phyloP scores from a whole-genome alignment of 2,113 vertebrate species.

The Tenrec ecaudatus region DNA sequence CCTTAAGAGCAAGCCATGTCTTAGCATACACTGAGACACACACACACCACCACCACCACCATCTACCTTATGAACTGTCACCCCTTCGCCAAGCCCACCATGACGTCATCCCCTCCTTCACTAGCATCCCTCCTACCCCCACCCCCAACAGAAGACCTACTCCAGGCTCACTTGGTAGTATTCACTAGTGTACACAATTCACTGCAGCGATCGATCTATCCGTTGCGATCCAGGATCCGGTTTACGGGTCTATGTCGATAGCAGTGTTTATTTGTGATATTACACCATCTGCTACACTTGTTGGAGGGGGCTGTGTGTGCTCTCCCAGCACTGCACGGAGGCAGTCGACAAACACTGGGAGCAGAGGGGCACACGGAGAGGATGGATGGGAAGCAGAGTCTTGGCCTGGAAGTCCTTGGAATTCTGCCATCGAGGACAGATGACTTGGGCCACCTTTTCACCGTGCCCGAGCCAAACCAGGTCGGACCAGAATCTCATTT shows the following conservation, averaged over 20 bases:
- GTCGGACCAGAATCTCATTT: neutral
- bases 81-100: neutral
- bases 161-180: neutral
- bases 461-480: neutral
- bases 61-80: neutral
- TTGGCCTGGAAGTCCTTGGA: conserved; percentile 6
- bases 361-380: neutral
- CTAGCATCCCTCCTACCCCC: neutral
- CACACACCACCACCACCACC: neutral
- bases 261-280: neutral
- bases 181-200: neutral
- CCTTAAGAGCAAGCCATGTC: neutral
- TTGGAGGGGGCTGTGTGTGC: neutral
- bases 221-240: too few relatives aligned
- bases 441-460: neutral
- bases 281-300: neutral
- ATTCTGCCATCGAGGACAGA: neutral
- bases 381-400: neutral
- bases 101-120: neutral
- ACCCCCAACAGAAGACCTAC: neutral
- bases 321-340: neutral
- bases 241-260: neutral
- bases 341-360: neutral
- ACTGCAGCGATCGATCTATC: too few relatives aligned
- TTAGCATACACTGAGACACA: neutral